A percentile compares a stretch with the other conserved stretches of the same genome.
Evolutionary conservation across 1,140 invertebrate genomes (phyloP).

Genomic region (Formica selysi): DNA sequence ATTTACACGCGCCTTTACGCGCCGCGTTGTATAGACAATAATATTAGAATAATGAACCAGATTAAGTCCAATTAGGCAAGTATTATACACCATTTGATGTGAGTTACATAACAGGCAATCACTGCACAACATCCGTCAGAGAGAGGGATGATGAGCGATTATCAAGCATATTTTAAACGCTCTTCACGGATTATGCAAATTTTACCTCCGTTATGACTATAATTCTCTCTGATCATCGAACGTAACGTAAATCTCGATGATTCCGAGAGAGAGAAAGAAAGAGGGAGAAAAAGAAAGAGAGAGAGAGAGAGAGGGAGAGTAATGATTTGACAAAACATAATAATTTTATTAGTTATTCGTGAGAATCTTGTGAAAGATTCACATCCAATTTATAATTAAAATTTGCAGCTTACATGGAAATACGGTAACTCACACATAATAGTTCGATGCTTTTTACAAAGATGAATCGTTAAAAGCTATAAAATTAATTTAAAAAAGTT

Average conservation of each 20-base stretch:
- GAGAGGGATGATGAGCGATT: conserved; percentile 29
- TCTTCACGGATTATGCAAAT: conserved; percentile 50
- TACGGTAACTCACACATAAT: not conserved
- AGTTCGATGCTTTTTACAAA: not conserved
- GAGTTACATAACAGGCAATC: conserved; percentile 16
- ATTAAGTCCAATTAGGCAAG: conserved; percentile 44
- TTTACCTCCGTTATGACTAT: conserved; percentile 9
- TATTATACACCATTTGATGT: conserved; percentile 44
- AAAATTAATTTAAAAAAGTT: not conserved
- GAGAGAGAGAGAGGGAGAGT: not conserved
- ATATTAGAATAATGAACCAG: conserved; percentile 40
- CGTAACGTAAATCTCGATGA: not conserved
- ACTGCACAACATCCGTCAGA: conserved; percentile 1
- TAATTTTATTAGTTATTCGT: conserved; percentile 33
- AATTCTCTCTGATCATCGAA: conserved; percentile 25
- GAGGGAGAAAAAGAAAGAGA: too few relatives aligned
- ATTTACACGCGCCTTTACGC: not conserved
- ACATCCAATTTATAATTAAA: not conserved
- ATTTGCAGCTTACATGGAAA: not conserved
- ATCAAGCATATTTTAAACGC: not conserved
- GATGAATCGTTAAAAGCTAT: not conserved
- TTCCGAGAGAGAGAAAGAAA: too few relatives aligned
- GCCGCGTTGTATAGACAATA: not conserved
- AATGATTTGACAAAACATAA: conserved; percentile 24
- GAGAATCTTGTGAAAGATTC: conserved; percentile 16